Evolutionary conservation across 2,113 vertebrate genomes (phyloP), one percentile per base, ranked within the genome.

Genomic region (Columbina picui): DNA sequence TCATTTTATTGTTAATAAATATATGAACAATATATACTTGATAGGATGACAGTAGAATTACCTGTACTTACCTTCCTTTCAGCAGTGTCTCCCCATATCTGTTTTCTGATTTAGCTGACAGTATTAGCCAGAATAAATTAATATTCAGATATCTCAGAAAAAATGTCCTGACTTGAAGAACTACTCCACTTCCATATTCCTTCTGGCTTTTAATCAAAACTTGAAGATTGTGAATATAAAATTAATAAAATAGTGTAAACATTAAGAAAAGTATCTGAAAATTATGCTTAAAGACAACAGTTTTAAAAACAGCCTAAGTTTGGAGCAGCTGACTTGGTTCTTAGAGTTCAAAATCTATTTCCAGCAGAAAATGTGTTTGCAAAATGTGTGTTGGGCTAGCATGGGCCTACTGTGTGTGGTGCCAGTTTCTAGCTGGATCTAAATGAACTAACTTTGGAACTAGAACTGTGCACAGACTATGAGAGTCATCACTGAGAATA

Each of bases 241-340:
- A 74, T 65, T 27, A 74, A 53, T n/a, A 21, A 57, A 49, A 32
- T 74, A 50, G 29, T 65, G 11, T 50, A 41, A 84, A 60, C 21
- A 41, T 32, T 56, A 82, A 68, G 27, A 81, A 60, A 7, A 39
- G 38, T 39, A 45, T 64, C 59, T 74, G 17, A 71, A 74, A 75
- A 61, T 9, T 14, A 38, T 60, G 29, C 12, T 82, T 77, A 75
- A 74, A 84, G 29, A 12, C 16, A 50, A 32, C 18, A 63, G 12
- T 56, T 94, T 89, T 84, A 25, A 82, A 87, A 89, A n/a, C 36
- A 93, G 22, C 41, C 79, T 29, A 64, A 67, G 20, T 86, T 68
- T 94, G 36, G 39, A 68, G 21, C 7, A 75, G 3, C 22, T 82
- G 39, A 57, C 13, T 79, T 76, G 30, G 5, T 3, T 91, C 7